Conservation (phyloP, 2,797 vertebrate species). For the Sebastes aleutianus region DNA sequence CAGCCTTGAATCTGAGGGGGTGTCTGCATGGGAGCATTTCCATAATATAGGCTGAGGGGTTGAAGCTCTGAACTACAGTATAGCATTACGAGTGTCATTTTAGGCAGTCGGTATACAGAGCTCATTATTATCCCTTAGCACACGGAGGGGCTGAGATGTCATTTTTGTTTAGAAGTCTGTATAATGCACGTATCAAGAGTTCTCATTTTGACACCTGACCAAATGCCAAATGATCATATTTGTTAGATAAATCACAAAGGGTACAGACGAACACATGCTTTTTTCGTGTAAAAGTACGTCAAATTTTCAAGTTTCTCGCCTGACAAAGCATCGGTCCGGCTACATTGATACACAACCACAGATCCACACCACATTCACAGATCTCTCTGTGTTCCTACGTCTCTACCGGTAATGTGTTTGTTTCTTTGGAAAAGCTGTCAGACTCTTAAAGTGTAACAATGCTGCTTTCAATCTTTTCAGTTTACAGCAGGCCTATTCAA, state of each 20-base stretch:
- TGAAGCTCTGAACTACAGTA: neutral
- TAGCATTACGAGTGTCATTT: neutral
- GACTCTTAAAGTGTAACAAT: neutral
- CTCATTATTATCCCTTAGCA: neutral
- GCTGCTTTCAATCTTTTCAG: neutral
- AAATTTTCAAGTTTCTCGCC: neutral
- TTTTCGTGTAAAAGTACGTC: neutral
- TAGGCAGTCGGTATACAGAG: neutral
- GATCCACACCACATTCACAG: neutral
- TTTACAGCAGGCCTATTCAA: no score
- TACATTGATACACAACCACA: neutral
- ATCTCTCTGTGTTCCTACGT: neutral
- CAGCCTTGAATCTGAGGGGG: conserved; percentile 14
- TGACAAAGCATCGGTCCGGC: neutral
- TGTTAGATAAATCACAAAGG: neutral
- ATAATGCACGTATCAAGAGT: neutral
- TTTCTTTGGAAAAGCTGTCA: neutral
- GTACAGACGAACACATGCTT: neutral
- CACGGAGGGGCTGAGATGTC: neutral
- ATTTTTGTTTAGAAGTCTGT: neutral
- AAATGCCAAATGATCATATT: neutral
- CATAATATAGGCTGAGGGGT: neutral
- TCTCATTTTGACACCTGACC: neutral
- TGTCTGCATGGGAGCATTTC: conserved; percentile 1
- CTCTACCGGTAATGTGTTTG: neutral